Evolutionary conservation across 2,888 invertebrate species (phyloP).

Genomic region (Ctena decussata): DNA sequence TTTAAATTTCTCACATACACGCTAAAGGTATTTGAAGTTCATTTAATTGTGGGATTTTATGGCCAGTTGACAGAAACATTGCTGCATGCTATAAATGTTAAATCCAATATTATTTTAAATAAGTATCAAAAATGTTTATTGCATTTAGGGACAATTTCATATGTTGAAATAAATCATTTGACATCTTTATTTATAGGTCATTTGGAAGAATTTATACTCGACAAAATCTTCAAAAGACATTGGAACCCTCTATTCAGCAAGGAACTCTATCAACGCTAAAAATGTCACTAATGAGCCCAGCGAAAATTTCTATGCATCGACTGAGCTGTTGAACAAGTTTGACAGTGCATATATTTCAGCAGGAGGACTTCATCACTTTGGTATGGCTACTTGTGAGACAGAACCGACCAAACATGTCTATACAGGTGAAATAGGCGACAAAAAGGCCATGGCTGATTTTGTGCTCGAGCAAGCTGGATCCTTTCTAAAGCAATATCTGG

Average conservation of each 20-base stretch:
- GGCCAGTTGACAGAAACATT: not conserved
- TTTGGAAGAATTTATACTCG: conserved; percentile 38
- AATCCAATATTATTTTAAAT: not conserved
- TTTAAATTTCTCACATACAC: no score
- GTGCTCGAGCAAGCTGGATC: not conserved
- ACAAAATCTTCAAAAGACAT: conserved; percentile 23
- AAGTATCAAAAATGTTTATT: not conserved
- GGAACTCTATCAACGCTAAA: conserved; percentile 40
- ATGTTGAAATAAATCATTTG: not conserved
- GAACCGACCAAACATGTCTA: conserved; percentile 18
- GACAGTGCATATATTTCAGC: conserved; percentile 30
- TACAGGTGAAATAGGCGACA: conserved; percentile 24
- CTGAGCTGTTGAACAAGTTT: conserved; percentile 37
- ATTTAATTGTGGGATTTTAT: not conserved
- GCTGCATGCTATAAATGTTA: not conserved
- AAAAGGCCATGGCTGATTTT: conserved; percentile 12
- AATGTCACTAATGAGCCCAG: conserved; percentile 45
- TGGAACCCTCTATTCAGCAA: conserved; percentile 43
- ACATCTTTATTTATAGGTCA: conserved; percentile 14
- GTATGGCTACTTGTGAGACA: conserved; percentile 12
- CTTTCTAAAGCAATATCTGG: not conserved
- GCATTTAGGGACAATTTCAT: not conserved
- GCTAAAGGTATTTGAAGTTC: no score
- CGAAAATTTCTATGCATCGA: conserved; percentile 43
- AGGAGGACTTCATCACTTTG: conserved; percentile 40